phyloP scores from a whole-genome alignment of 2,888 invertebrate genomes.

The Willowsia nigromaculata region DNA sequence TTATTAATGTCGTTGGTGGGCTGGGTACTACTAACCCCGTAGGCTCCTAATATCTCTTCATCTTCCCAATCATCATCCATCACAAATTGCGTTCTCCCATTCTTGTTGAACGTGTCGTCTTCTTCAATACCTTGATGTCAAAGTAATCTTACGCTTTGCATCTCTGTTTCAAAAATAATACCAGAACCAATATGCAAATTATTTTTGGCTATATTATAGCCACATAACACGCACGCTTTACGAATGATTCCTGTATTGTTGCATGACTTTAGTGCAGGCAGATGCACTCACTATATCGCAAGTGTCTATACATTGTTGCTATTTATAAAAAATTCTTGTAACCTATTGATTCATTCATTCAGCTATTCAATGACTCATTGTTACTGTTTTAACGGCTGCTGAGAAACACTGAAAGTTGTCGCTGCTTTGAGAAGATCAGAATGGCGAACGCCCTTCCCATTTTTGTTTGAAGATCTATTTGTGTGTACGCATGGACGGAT shows the following conservation, averaged over 20 bases:
- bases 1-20: background rate
- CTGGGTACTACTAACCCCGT: conserved; percentile 9
- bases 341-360: conserved; percentile 9
- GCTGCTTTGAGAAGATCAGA: background rate
- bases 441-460: background rate
- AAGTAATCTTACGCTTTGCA: background rate
- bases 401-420: conserved; percentile 20
- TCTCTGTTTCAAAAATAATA: background rate
- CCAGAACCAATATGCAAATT: conserved; percentile 48
- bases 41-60: conserved; percentile 1
- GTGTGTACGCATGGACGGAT: background rate
- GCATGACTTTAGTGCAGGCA: background rate
- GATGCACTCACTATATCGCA: too few species aligned
- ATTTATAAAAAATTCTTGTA: conserved; percentile 50
- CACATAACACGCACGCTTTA: background rate
- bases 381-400: background rate
- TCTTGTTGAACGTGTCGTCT: background rate
- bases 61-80: conserved; percentile 42
- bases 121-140: background rate
- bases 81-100: conserved; percentile 39
- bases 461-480: too few species aligned
- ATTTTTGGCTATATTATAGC: background rate
- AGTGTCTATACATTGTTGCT: conserved; percentile 36
- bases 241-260: background rate
- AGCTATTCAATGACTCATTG: conserved; percentile 30